A percentile compares a stretch with the other conserved stretches of the same genome.
Evolutionary conservation across 64 coral and sea anemone genomes (phyloP).

Genomic region (Actinia tenebrosa): DNA sequence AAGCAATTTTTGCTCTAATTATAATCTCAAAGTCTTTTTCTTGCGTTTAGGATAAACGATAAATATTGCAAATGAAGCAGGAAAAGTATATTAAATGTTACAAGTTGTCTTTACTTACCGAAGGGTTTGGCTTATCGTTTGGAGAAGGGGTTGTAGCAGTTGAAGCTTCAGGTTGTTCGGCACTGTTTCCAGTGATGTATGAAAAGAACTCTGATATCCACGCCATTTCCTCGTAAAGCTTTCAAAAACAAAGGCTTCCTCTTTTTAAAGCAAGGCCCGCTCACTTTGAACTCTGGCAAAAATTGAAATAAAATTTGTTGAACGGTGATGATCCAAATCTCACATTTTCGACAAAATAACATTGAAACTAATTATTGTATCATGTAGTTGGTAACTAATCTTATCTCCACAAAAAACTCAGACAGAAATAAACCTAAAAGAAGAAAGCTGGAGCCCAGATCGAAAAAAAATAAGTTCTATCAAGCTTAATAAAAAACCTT

Average conservation of each 20-base stretch:
- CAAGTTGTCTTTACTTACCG: not conserved
- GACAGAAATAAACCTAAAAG: not conserved
- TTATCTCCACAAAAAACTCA: not conserved
- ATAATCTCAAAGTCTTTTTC: not conserved
- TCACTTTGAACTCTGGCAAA: not conserved
- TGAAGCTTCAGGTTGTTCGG: not conserved
- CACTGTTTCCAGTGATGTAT: not conserved
- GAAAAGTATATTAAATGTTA: not conserved
- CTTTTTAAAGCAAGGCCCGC: too few species aligned
- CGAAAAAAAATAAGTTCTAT: not conserved
- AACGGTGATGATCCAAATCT: not conserved
- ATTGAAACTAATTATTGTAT: not conserved
- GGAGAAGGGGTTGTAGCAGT: not conserved
- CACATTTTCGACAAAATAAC: not conserved
- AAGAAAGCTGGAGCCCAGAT: not conserved
- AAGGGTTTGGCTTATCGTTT: not conserved
- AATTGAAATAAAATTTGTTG: not conserved
- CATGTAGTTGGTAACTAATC: not conserved
- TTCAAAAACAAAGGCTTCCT: too few species aligned
- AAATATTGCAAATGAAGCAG: not conserved
- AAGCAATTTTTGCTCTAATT: not conserved
- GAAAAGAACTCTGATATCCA: conserved; percentile 5
- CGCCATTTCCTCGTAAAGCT: not conserved
- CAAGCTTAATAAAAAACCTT: not conserved
- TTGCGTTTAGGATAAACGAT: not conserved